phyloP scores from a whole-genome alignment of 2,797 vertebrate genomes.

The Pelochelys cantorii region DNA sequence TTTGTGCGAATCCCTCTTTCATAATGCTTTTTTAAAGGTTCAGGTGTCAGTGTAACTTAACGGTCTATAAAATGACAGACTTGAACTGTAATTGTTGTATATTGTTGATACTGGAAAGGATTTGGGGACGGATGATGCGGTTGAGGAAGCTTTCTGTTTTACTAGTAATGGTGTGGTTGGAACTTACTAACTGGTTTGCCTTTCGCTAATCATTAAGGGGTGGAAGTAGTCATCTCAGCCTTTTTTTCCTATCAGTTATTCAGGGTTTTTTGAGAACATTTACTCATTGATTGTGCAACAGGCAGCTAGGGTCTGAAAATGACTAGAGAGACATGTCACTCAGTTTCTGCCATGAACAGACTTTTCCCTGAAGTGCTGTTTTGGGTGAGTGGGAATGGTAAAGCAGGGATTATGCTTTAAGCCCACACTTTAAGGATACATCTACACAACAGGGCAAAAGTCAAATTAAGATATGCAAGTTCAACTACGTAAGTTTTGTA shows the following conservation, averaged over 20 bases:
- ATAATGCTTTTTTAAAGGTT: neutral
- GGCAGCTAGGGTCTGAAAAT: neutral
- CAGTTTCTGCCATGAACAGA: neutral
- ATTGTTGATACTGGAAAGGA: neutral
- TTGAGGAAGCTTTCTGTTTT: neutral
- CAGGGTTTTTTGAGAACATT: slow-evolving; percentile 31
- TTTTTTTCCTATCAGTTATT: slow-evolving; percentile 31
- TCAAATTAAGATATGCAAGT: no score
- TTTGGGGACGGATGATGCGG: neutral
- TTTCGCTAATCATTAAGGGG: neutral
- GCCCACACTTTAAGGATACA: neutral
- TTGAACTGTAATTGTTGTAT: neutral
- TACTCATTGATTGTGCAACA: slow-evolving; percentile 30
- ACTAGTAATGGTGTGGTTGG: neutral
- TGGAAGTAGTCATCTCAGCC: slow-evolving; percentile 4
- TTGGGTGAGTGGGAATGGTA: neutral
- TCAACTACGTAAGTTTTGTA: no score
- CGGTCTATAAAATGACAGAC: neutral
- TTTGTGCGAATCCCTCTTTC: no score
- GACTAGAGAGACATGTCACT: slow-evolving; percentile 14
- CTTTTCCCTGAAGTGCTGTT: neutral
- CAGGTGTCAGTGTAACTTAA: neutral
- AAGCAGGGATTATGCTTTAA: neutral
- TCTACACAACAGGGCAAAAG: no score
- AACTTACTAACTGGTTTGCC: neutral